Conservation (phyloP, 2,797 vertebrate genomes). For the Falco novaeseelandiae region DNA sequence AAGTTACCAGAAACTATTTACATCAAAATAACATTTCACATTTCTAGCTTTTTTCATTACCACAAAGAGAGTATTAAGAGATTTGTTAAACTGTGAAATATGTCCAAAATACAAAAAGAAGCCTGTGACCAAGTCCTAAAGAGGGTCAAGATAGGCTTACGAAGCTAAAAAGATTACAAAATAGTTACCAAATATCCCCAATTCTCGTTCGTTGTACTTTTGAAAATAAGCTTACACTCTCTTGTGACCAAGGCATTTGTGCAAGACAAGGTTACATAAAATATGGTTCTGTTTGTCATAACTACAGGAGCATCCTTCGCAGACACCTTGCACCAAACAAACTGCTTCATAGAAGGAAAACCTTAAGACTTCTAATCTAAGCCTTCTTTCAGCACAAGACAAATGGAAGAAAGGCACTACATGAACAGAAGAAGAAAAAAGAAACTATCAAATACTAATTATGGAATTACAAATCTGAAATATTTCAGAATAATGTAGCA, state of each 20-base stretch:
- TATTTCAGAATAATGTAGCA: neutral
- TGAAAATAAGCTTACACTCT: constrained; percentile 24
- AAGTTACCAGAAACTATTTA: neutral
- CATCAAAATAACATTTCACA: neutral
- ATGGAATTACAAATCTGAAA: neutral
- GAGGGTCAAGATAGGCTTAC: constrained; percentile 10
- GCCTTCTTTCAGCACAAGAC: neutral
- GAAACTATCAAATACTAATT: neutral
- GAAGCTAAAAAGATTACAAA: constrained; percentile 40
- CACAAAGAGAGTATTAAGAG: neutral
- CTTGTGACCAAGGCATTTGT: neutral
- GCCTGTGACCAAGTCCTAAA: constrained; percentile 20
- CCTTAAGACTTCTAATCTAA: neutral
- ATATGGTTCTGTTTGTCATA: neutral
- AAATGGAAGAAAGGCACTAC: neutral
- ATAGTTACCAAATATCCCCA: constrained; percentile 10
- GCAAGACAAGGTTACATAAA: neutral
- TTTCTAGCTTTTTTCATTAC: neutral
- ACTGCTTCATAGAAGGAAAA: neutral
- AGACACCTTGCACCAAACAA: neutral
- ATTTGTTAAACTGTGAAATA: neutral
- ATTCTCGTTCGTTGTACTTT: neutral
- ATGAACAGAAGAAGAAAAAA: neutral
- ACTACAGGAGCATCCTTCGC: neutral
- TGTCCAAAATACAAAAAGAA: neutral